Evolutionary conservation across 2,797 vertebrate species (phyloP).

Genomic region (Intellagama lesueurii): DNA sequence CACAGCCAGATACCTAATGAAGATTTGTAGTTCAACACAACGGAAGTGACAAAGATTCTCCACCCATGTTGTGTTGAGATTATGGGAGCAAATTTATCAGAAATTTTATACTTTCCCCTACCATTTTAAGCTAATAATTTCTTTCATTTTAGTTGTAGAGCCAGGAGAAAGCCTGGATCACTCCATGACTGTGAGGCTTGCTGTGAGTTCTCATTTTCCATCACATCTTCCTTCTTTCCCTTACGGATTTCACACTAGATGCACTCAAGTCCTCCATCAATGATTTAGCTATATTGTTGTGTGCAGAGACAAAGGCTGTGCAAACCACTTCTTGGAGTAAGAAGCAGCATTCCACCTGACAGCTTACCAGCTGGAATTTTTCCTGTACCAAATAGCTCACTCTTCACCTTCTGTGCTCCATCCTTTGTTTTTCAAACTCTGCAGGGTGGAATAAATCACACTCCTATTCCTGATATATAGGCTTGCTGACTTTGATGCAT

Average conservation of each 20-base stretch:
- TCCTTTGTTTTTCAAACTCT: constrained; percentile 7
- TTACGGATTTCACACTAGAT: background rate
- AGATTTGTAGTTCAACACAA: too few species aligned
- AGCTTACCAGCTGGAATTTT: background rate
- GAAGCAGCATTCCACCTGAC: constrained; percentile 26
- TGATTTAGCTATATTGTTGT: constrained; percentile 7
- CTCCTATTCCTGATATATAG: background rate
- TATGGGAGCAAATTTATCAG: too few species aligned
- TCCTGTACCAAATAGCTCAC: constrained; percentile 29
- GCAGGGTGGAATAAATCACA: constrained; percentile 15
- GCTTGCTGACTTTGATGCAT: background rate
- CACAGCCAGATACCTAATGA: too few species aligned
- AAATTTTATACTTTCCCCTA: too few species aligned
- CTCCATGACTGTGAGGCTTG: background rate
- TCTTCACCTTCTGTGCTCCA: background rate
- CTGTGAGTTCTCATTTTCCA: background rate
- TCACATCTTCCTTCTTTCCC: background rate
- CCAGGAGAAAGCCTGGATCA: background rate
- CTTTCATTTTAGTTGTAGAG: background rate
- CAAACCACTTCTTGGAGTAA: constrained; percentile 10
- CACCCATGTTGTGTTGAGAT: too few species aligned
- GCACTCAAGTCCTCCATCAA: background rate
- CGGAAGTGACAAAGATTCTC: too few species aligned
- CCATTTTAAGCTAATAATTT: too few species aligned
- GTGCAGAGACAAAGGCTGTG: constrained; percentile 25